Conservation (phyloP, 2,797 vertebrate genomes). For the Trichosurus vulpecula region DNA sequence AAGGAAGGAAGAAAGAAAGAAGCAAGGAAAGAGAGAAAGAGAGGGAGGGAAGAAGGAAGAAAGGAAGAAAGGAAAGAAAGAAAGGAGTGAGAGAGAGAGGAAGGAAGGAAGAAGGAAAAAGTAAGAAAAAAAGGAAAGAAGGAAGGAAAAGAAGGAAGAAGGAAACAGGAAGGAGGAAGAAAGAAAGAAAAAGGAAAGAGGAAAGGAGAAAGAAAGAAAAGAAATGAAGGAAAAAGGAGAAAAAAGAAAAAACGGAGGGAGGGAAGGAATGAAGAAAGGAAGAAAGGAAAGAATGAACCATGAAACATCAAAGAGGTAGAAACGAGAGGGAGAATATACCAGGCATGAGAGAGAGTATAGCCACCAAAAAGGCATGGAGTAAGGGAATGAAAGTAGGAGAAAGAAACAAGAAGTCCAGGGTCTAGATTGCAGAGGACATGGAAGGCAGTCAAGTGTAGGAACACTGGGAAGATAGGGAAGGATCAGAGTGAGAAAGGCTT, state of each 20-base stretch:
- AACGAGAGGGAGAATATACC: background rate
- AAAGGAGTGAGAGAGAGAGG: too few species aligned
- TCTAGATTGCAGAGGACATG: background rate
- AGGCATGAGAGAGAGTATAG: background rate
- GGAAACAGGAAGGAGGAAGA: rapidly evolving
- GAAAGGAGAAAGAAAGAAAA: rapidly evolving
- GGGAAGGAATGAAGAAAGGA: too few species aligned
- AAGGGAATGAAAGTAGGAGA: background rate
- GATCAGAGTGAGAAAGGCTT: background rate
- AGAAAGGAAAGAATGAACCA: background rate
- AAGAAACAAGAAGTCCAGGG: background rate
- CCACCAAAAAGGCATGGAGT: background rate
- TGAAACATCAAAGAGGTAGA: background rate
- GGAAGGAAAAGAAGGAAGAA: rapidly evolving
- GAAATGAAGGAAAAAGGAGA: background rate
- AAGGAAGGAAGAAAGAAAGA: too few species aligned
- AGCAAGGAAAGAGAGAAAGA: background rate
- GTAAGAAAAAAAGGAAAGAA: rapidly evolving
- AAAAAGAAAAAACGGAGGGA: background rate
- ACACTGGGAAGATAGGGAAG: background rate
- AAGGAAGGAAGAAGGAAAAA: rapidly evolving
- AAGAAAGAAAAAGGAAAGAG: rapidly evolving
- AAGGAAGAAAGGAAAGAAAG: rapidly evolving
- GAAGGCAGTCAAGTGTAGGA: background rate
- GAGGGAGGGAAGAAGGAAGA: background rate